These are phyloP conservation scores for Doris montereyensis DNA, from an alignment of 2,888 invertebrate species.

Conservation along the genomic window DNA sequence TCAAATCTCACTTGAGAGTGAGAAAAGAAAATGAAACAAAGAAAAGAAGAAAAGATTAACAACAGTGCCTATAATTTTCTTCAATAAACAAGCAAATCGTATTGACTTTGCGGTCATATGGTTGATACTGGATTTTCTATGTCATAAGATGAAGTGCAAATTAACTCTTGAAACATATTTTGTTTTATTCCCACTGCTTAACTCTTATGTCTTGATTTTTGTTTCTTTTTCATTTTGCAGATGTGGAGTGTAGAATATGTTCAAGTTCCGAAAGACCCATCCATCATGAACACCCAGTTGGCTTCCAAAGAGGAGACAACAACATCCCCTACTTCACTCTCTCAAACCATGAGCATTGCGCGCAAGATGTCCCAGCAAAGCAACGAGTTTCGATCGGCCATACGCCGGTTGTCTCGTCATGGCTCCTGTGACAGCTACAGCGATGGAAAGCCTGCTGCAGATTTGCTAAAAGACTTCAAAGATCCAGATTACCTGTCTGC, in stretches of 20 bases:
- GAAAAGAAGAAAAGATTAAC: too few species aligned
- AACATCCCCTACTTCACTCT: conserved; percentile 35
- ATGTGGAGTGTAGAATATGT: conserved; percentile 98
- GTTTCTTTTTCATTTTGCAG: conserved; percentile 74
- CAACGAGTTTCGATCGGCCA: conserved; percentile 7
- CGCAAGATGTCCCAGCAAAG: conserved; percentile 32
- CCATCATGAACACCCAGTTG: conserved; percentile 37
- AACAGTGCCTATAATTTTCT: neutral
- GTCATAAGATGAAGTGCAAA: neutral
- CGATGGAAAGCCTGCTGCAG: conserved; percentile 55
- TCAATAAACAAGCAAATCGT: neutral
- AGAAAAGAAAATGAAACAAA: too few species aligned
- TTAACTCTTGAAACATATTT: neutral
- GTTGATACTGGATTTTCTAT: neutral
- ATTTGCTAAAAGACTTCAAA: conserved; percentile 65
- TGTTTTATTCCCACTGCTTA: neutral
- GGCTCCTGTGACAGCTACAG: conserved; percentile 58
- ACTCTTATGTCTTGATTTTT: neutral
- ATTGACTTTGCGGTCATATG: neutral
- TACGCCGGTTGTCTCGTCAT: conserved; percentile 44
- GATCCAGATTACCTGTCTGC: conserved; percentile 63
- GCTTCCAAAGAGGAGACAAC: conserved; percentile 34
- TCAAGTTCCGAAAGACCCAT: conserved; percentile 79
- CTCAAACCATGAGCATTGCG: conserved; percentile 22
- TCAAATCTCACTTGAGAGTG: too few species aligned